These are phyloP conservation scores for Riptortus pedestris DNA, from an alignment of 1,140 invertebrate species.

Conservation along the genomic window DNA sequence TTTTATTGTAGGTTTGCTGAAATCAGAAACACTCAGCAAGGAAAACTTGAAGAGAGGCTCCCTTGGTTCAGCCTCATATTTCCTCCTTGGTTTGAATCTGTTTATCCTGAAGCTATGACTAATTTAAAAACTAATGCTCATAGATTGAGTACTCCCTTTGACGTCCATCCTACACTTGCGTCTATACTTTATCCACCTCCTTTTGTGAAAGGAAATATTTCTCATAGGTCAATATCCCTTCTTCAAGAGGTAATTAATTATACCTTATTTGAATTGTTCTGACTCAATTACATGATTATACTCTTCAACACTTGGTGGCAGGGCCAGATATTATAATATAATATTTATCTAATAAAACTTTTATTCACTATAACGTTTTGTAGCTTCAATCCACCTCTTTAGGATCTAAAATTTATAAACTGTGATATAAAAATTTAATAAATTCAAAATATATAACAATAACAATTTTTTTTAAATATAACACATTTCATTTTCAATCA, in stretches of 20 bases:
- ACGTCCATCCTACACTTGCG: conserved; percentile 60
- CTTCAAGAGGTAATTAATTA: conserved; percentile 55
- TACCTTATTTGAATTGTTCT: no score
- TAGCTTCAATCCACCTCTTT: no score
- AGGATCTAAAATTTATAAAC: no score
- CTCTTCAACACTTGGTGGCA: no score
- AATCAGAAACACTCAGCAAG: conserved; percentile 73
- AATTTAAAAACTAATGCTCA: conserved; percentile 58
- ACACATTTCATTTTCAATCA: no score
- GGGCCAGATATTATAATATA: no score
- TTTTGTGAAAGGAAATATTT: conserved; percentile 41
- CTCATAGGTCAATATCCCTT: conserved; percentile 53
- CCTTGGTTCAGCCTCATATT: conserved; percentile 73
- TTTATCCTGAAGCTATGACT: conserved; percentile 44
- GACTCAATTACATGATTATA: no score
- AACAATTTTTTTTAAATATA: no score
- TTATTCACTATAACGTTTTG: no score
- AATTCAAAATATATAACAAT: no score
- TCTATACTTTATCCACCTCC: conserved; percentile 47
- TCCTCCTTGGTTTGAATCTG: conserved; percentile 53
- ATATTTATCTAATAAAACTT: no score
- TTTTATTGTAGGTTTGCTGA: conserved; percentile 53
- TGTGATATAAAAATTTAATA: no score
- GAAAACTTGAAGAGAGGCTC: conserved; percentile 78
- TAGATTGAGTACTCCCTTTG: conserved; percentile 68